phyloP scores from a whole-genome alignment of 2,888 invertebrate species.

The Ischnus inquisitorius region DNA sequence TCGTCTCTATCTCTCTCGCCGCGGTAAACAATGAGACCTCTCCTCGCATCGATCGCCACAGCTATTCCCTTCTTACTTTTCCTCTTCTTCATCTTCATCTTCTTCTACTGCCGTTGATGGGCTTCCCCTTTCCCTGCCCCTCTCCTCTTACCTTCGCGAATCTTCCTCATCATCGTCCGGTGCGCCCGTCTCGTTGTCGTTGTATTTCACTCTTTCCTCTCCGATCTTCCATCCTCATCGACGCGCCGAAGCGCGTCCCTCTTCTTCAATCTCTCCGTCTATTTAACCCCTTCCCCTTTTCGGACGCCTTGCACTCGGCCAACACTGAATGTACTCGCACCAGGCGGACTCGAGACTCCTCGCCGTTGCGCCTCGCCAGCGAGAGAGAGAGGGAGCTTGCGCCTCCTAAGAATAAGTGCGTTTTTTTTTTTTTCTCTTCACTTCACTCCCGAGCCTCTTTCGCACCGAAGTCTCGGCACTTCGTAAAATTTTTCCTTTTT shows the following conservation, averaged over 20 bases:
- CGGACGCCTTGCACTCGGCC: not conserved
- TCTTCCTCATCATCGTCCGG: constrained; percentile 41
- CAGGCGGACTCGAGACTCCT: constrained; percentile 8
- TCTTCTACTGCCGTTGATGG: constrained; percentile 4
- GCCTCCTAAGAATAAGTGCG: constrained; percentile 63
- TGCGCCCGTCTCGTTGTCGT: constrained; percentile 29
- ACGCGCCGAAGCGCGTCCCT: constrained; percentile 5
- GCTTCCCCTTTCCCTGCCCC: constrained; percentile 10
- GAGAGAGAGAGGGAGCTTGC: constrained; percentile 13
- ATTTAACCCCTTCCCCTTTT: constrained; percentile 13
- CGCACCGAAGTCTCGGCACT: constrained; percentile 67
- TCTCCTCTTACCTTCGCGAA: constrained; percentile 19
- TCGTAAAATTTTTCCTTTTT: constrained; percentile 68
- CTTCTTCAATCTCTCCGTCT: constrained; percentile 23
- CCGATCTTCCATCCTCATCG: constrained; percentile 31
- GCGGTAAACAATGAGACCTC: constrained; percentile 74
- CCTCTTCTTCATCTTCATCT: constrained; percentile 34
- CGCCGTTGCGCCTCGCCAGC: not conserved
- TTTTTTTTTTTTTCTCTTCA: constrained; percentile 56
- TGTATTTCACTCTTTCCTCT: constrained; percentile 42
- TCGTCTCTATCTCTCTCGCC: constrained; percentile 56
- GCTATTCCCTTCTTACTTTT: constrained; percentile 35
- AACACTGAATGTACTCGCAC: constrained; percentile 3
- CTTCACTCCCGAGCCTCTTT: constrained; percentile 41
- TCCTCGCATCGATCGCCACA: constrained; percentile 59